These are phyloP conservation scores for Astyanax mexicanus DNA, from an alignment of 2,797 vertebrate species.

Conservation along the genomic window DNA sequence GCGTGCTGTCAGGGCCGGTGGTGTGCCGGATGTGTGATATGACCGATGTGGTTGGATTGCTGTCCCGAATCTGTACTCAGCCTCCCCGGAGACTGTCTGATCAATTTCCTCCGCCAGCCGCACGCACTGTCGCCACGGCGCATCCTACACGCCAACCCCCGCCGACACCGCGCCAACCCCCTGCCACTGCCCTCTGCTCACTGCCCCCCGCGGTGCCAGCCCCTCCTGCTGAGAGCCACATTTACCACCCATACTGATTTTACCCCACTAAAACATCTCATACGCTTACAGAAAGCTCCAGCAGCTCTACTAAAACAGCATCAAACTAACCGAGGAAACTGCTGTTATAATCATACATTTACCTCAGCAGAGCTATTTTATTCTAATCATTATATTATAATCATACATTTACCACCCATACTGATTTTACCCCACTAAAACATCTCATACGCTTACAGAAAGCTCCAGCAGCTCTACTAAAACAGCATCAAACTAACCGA, in stretches of 20 bases:
- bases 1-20: conserved; percentile 90
- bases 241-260: neutral
- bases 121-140: conserved; percentile 92
- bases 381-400: too few species aligned
- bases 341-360: too few species aligned
- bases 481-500: too few species aligned
- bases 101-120: conserved; percentile 90
- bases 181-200: conserved; percentile 48
- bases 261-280: too few species aligned
- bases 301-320: too few species aligned
- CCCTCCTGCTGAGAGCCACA: neutral
- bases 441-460: too few species aligned
- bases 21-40: conserved; percentile 92
- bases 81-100: conserved; percentile 97
- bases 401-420: neutral
- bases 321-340: too few species aligned
- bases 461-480: too few species aligned
- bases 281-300: too few species aligned
- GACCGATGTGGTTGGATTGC: conserved; percentile 98
- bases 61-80: conserved; percentile 92
- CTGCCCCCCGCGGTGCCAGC: conserved; percentile 50
- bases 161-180: conserved; percentile 80
- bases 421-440: too few species aligned
- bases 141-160: conserved; percentile 92
- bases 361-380: too few species aligned